phyloP scores from a whole-genome alignment of 2,888 invertebrate species.

The Eupeodes latifasciatus region DNA sequence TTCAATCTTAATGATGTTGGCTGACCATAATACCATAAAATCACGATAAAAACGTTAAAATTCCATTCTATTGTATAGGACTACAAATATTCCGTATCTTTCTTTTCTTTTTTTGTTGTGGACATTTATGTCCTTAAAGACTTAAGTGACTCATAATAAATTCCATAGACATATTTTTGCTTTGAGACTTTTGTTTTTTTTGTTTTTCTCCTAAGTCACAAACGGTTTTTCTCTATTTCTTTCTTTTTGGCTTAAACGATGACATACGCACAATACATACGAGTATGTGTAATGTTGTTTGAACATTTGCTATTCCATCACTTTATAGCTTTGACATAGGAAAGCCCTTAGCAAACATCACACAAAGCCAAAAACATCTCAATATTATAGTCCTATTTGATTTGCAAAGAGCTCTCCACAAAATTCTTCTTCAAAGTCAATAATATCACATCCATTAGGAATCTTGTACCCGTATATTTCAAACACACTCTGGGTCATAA shows the following conservation, averaged over 20 bases:
- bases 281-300: background rate
- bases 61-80: no score
- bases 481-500: background rate
- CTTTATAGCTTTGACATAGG: background rate
- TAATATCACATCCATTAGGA: background rate
- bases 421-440: background rate
- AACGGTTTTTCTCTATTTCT: no score
- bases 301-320: background rate
- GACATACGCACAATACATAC: background rate
- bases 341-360: background rate
- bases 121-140: no score
- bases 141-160: no score
- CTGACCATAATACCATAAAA: no score
- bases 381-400: conserved; percentile 12
- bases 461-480: background rate
- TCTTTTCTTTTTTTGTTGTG: no score
- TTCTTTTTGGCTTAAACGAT: background rate
- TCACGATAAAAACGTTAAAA: no score
- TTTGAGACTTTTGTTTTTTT: no score
- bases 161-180: no score
- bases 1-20: no score
- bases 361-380: conserved; percentile 10
- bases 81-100: no score
- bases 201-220: no score
- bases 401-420: background rate